Evolutionary conservation across 1,140 invertebrate genomes (phyloP), one percentile per base, ranked within the genome.

Genomic region (Coelopa frigida): DNA sequence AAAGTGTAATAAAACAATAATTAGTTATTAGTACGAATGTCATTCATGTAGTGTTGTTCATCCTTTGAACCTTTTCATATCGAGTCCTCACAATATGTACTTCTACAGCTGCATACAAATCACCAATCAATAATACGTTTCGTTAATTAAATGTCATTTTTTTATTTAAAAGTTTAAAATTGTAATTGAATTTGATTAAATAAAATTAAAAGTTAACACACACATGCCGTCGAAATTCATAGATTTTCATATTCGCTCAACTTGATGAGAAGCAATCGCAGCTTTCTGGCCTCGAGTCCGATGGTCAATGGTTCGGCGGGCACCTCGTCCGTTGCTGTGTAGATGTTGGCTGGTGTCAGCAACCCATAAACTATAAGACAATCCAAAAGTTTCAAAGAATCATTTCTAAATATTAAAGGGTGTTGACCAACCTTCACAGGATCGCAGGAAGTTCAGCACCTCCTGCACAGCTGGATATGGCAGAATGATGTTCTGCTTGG

Each of bases 401-500:
- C n/a, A n/a, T n/a, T n/a, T n/a, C n/a, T n/a, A n/a, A n/a, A n/a
- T n/a, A n/a, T n/a, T n/a, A n/a, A n/a, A n/a, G n/a, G n/a, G n/a
- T n/a, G n/a, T n/a, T n/a, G 10, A 21, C 40, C 41, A 24, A 53
- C 51, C 58, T 75, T 85, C 82, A 70, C 93, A 96, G 46, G 89
- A 87, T 49, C 93, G 89, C 5, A 97, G 75, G 70, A 97, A 97
- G 50, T 82, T 79, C 37, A 94, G 78, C 58, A 89, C 92, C 61
- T 96, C 93, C 57, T 87, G 79, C 31, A 94, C 73, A 8, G 92
- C 85, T 1, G 81, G 74, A 70, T 93, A 90, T 53, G 83, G 80
- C n/a, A 94, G 73, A 42, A 87, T 82, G 26, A 95, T 84, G 59
- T 90, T 82, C 59, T 95, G 90, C 59, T 93, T 93, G 0, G 87